Evolutionary conservation across 2,888 invertebrate species (phyloP), one percentile per base, ranked within the genome.

Genomic region (Syritta pipiens): DNA sequence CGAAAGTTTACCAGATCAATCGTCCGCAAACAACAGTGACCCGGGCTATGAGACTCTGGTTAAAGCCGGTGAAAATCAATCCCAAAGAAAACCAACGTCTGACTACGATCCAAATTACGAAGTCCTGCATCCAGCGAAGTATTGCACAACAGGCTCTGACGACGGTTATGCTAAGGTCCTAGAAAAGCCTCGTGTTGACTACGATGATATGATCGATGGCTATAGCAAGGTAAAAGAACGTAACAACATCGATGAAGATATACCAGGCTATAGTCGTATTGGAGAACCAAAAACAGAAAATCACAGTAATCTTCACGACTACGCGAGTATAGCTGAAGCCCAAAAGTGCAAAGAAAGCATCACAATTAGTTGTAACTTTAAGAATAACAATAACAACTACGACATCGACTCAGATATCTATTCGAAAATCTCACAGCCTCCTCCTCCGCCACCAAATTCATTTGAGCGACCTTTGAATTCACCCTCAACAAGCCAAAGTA

Each of bases 61-160:
- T 22, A 85, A 83, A 79, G 82, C 72, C 5, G 62, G 37, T 71
- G 84, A 79, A 76, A 83, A 76, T 49, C 74, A 84, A 79, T 72
- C 62, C 79, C 49, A 85, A 85, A 75, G 86, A 86, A 83, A 82
- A 59, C 89, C 89, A 81, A 90, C 90, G 3, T 91, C 91, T 0
- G 93, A 93, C 83, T 91, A 91, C 2, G 95, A 95, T 89, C 94
- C 95, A 0, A 95, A 95, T 86, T 96, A 96, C 86, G 95, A 96
- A 88, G 93, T 94, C 81, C 87, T 95, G 46, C 90, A 92, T 75
- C 91, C 85, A 26, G 82, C 91, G 35, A 68, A 82, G 44, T 82
- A 76, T 26, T 79, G 67, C 40, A 62, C 57, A 53, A 55, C 53
- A 3, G 85, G 86, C 24, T 88, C 87, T 1, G 88, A 88, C 81